Evolutionary conservation across 2,113 vertebrate genomes (phyloP).

Genomic region (Columba livia): DNA sequence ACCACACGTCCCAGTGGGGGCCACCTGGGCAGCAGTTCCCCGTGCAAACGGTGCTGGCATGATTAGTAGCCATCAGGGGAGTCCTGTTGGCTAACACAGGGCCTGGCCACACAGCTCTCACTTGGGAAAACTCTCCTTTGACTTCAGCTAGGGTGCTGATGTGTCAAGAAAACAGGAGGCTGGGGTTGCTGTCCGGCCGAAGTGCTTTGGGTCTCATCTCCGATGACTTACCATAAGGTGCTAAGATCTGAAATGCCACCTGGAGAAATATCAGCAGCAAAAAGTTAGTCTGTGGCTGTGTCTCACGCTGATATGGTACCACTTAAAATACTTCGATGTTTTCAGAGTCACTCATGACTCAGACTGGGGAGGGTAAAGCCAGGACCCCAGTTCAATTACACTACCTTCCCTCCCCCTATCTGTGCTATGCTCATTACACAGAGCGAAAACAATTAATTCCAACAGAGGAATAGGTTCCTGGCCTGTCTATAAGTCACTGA

Average conservation of each 20-base stretch:
- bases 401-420: background rate
- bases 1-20: background rate
- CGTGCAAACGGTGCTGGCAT: rapidly evolving
- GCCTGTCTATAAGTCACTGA: slow-evolving; percentile 51
- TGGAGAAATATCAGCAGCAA: background rate
- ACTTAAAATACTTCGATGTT: background rate
- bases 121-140: background rate
- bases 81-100: background rate
- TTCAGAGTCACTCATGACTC: background rate
- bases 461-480: slow-evolving; percentile 50
- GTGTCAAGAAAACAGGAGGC: background rate
- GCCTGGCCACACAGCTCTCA: background rate
- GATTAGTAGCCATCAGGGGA: background rate
- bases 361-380: background rate
- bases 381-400: slow-evolving; percentile 27
- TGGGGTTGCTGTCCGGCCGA: background rate
- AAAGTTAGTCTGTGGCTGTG: background rate
- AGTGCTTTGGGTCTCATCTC: background rate
- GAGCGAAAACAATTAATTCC: slow-evolving; percentile 69
- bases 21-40: background rate
- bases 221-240: background rate
- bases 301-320: rapidly evolving
- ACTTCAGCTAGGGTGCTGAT: background rate
- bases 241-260: background rate
- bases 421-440: slow-evolving; percentile 40